Evolutionary conservation across 2,888 invertebrate species (phyloP), one percentile per base, ranked within the genome.

Genomic region (Epistrophe eligans): DNA sequence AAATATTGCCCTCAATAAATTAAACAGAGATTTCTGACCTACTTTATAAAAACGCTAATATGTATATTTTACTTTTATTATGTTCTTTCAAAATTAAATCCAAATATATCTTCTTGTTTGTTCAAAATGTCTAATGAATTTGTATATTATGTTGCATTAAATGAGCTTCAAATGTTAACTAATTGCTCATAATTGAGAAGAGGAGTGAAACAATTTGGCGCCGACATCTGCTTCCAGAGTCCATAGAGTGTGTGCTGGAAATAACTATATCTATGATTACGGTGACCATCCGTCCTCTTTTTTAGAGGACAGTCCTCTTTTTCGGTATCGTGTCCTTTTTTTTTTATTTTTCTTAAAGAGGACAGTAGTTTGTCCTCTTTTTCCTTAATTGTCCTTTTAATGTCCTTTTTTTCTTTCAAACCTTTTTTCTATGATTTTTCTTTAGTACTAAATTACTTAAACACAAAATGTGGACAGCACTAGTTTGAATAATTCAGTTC

Each of bases 101-200:
- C 50, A 67, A 67, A 48, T 48, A 35, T 67, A 24, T 45, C 9
- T 67, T 35, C 50, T 50, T 67, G 67, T 67, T 67, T 35, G 13
- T 38, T 35, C 35, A 50, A 35, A 19, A 19, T 17, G 35, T 35
- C 19, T 35, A 48, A 45, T 66, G 17, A 1, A 17, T 48, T 13
- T 32, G 32, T 32, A 32, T 32, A 32, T 32, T 50, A 8, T 67
- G 67, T 67, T 67, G 67, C 50, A 67, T 67, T 50, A 19, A 67
- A 67, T 67, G 2, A 48, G 35, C 48, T 32, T 67, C 67, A 38
- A n/a, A 64, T 35, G 19, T 19, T 50, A 50, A 50, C 50, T 50
- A 67, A 67, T 67, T 76, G 55, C 32, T 28, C 67, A 74, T 83
- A 79, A 62, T 82, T 82, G 57, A 50, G 52, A 64, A 58, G 40